Evolutionary conservation across 2,113 vertebrate genomes (phyloP), one percentile per base, ranked within the genome.

Genomic region (Speoplatyrhinus poulsoni): DNA sequence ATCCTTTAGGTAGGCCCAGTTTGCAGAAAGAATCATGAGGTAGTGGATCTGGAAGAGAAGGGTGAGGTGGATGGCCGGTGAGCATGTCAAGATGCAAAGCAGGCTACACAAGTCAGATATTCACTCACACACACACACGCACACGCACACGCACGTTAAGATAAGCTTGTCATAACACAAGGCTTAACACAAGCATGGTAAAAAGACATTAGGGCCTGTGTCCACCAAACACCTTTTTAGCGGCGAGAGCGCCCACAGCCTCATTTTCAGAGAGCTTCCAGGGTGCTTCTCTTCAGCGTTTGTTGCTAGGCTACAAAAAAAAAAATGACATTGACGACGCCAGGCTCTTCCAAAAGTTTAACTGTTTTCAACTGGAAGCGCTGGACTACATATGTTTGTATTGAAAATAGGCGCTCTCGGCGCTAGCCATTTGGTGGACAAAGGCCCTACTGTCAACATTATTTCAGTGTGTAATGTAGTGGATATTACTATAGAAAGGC

Each of bases 11-110:
- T 98, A 99, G 93, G 98, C 98, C 98, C 98, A 99, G 94, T 99
- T 98, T 94, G 98, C 96, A 90, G 97, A 96, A 90, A 98, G 96
- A 96, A 99, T 96, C 98, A 98, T 99, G 94, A 99, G 98, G 95
- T 96, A 98, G 96, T 99, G 98, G 94, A 99, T 98, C 98, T 99
- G 96, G 92, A 98, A 99, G 90, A 98, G 95, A 98, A 96, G 95
- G 95, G 95, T 95, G 95, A 95, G 95, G 94, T 93, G 93, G 95
- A 94, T 94, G 95, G 95, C 95, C 93, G 91, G 96, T 96, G 93
- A 98, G 95, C 95, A 95, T 91, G 95, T 93, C 93, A 95, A 95
- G 93, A 93, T 88, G 94, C 93, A 96, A 94, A 96, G 96, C 95
- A 91, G 94, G 95, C 93, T 92, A 95, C 80, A 87, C 89, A 92